phyloP scores from a whole-genome alignment of 1,140 invertebrate genomes.

The Patella vulgata region DNA sequence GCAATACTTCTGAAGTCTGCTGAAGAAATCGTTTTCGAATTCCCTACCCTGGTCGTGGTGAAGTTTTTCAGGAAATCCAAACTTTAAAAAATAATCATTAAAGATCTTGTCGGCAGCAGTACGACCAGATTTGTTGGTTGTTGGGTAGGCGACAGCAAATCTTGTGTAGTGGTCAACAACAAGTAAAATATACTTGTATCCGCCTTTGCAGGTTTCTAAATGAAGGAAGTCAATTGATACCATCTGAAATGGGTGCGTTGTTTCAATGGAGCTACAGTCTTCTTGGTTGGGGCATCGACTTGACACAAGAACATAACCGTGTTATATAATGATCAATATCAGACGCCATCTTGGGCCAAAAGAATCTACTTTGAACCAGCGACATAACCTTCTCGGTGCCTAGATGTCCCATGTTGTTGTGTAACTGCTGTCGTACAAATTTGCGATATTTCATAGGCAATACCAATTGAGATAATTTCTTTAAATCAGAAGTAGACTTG shows the following conservation, averaged over 20 bases:
- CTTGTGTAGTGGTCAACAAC: conserved; percentile 5
- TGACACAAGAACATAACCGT: conserved; percentile 5
- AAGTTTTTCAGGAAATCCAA: conserved; percentile 7
- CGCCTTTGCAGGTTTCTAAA: conserved; percentile 14
- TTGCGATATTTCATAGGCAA: neutral
- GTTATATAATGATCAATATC: conserved; percentile 21
- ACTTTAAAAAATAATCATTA: neutral
- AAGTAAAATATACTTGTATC: conserved; percentile 7
- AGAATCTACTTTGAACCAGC: conserved; percentile 16
- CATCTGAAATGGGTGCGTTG: conserved; percentile 11
- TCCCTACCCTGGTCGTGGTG: conserved; percentile 10
- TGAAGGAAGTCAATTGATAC: conserved; percentile 25
- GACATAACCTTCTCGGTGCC: conserved; percentile 9
- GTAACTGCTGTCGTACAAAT: conserved; percentile 12
- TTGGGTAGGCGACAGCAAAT: conserved; percentile 8
- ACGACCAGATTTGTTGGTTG: conserved; percentile 5
- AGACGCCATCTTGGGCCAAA: conserved; percentile 18
- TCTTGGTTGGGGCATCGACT: neutral
- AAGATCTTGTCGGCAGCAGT: conserved; percentile 1
- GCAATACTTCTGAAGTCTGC: neutral
- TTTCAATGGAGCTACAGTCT: conserved; percentile 12
- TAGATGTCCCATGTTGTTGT: conserved; percentile 22
- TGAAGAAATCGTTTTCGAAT: conserved; percentile 9
- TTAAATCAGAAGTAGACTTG: too few relatives aligned
- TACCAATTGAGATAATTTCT: too few relatives aligned